These are phyloP conservation scores for Zophobas atratus DNA, from an alignment of 1,140 invertebrate species.

Conservation along the genomic window DNA sequence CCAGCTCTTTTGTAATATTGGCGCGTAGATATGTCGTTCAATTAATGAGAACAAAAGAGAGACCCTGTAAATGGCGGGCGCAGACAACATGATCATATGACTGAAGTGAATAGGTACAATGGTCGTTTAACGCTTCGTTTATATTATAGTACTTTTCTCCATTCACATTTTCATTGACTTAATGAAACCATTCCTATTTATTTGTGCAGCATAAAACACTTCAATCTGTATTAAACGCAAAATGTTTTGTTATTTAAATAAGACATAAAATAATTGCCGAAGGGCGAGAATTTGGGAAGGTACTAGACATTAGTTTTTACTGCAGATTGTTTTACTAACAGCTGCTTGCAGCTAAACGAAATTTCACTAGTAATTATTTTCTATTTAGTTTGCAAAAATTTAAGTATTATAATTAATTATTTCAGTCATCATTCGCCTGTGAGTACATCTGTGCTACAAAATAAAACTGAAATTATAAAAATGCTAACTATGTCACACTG, in stretches of 20 bases:
- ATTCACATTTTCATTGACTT: slow-evolving; percentile 40
- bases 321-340: no score
- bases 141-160: slow-evolving; percentile 49
- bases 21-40: slow-evolving; percentile 55
- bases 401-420: no score
- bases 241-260: slow-evolving; percentile 39
- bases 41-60: slow-evolving; percentile 55
- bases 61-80: slow-evolving; percentile 50
- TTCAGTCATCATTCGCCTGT: no score
- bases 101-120: slow-evolving; percentile 52
- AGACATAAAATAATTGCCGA: slow-evolving; percentile 30
- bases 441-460: no score
- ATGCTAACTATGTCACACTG: no score
- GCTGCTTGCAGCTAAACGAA: no score
- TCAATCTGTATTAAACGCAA: slow-evolving; percentile 21
- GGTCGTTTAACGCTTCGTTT: slow-evolving; percentile 55
- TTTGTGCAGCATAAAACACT: slow-evolving; percentile 23
- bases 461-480: no score
- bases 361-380: no score
- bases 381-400: no score
- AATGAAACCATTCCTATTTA: slow-evolving; percentile 36
- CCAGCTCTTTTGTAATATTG: slow-evolving; percentile 51
- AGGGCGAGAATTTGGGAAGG: not conserved
- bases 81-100: slow-evolving; percentile 50
- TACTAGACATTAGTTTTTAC: not conserved